Evolutionary conservation across 1,140 invertebrate species (phyloP).

Genomic region (Cydia amplana): DNA sequence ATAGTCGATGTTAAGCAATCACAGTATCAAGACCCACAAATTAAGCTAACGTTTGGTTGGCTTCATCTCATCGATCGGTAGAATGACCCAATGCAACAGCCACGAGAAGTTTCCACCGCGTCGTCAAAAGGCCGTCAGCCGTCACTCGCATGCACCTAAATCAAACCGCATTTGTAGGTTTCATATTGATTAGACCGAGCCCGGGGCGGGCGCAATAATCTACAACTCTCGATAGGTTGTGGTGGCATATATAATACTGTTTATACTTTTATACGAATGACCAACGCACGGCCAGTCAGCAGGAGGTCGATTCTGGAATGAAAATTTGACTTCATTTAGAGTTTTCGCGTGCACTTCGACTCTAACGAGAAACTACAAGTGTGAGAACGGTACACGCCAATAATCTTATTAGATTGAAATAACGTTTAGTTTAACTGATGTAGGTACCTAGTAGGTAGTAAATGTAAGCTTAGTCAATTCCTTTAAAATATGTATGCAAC

Average conservation of each 20-base stretch:
- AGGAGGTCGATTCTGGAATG: not conserved
- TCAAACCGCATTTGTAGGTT: slow-evolving; percentile 16
- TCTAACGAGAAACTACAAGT: not conserved
- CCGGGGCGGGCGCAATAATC: slow-evolving; percentile 4
- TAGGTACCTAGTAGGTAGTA: too few relatives aligned
- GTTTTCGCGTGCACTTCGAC: not conserved
- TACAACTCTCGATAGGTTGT: not conserved
- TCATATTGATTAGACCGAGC: slow-evolving; percentile 8
- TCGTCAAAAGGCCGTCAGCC: not conserved
- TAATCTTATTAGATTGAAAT: too few relatives aligned
- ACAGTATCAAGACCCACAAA: not conserved
- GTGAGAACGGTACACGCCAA: too few relatives aligned
- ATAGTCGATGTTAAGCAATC: too few relatives aligned
- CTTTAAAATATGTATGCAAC: too few relatives aligned
- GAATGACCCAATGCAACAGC: not conserved
- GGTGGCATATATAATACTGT: not conserved
- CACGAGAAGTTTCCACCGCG: not conserved
- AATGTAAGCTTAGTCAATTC: too few relatives aligned
- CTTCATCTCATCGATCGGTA: not conserved
- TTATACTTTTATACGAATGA: not conserved
- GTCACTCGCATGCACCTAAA: slow-evolving; percentile 20
- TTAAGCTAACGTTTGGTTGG: not conserved
- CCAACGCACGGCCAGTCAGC: not conserved
- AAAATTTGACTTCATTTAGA: not conserved
- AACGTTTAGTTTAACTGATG: too few relatives aligned